Evolutionary conservation across 2,113 vertebrate species (phyloP).

Genomic region (Mellivora capensis): DNA sequence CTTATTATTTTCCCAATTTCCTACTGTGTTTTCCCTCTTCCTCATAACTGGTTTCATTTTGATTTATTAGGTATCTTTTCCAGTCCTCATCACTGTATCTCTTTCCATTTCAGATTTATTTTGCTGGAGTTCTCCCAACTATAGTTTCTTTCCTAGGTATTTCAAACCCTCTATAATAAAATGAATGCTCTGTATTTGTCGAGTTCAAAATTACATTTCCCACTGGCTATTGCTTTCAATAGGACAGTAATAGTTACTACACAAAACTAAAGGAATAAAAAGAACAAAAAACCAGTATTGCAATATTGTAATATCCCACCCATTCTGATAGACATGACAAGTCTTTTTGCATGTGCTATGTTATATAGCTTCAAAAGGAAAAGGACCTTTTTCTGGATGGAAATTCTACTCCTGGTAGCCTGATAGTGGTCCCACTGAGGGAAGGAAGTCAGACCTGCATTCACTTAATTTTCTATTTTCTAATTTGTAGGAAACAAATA

Average conservation of each 20-base stretch:
- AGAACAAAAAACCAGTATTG: constrained; percentile 40
- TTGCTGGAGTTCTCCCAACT: constrained; percentile 52
- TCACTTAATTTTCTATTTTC: neutral
- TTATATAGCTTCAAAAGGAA: neutral
- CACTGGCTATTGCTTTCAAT: constrained; percentile 68
- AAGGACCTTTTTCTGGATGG: neutral
- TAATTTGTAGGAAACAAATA: neutral
- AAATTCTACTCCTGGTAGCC: neutral
- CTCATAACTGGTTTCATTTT: constrained; percentile 42
- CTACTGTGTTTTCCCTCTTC: constrained; percentile 51
- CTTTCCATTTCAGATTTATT: constrained; percentile 65
- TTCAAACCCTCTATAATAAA: constrained; percentile 51
- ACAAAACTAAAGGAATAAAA: constrained; percentile 61
- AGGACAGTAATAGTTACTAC: constrained; percentile 72
- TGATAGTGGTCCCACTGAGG: neutral
- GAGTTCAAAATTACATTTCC: constrained; percentile 65
- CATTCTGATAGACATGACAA: constrained; percentile 20
- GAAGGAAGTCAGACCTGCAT: neutral
- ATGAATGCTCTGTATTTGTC: constrained; percentile 56
- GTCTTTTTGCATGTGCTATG: neutral
- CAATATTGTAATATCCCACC: neutral
- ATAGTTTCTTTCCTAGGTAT: constrained; percentile 52
- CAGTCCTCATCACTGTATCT: constrained; percentile 27
- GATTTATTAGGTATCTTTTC: constrained; percentile 52
- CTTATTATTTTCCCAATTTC: constrained; percentile 63